phyloP scores from a whole-genome alignment of 1,140 invertebrate genomes.

The Mactra quadrangularis region DNA sequence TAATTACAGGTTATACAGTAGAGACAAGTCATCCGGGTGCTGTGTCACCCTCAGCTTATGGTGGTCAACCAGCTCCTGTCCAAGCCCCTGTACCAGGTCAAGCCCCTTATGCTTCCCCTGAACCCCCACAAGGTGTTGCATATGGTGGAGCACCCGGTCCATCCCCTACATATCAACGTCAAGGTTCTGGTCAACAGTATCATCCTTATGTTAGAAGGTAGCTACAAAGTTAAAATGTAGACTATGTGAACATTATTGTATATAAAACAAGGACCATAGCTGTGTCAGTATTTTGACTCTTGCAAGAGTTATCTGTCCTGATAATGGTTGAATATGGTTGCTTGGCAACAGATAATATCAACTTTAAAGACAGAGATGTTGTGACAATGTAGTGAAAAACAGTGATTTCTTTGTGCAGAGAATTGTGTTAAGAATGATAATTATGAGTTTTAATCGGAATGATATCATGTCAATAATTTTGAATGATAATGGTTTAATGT shows the following conservation, averaged over 20 bases:
- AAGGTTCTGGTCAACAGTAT: conserved; percentile 46
- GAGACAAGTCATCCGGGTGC: conserved; percentile 22
- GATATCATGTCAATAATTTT: no score
- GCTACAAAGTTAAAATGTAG: not conserved
- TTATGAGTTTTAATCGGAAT: no score
- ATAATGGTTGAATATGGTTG: no score
- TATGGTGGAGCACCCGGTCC: conserved; percentile 53
- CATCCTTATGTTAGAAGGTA: conserved; percentile 59
- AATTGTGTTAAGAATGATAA: no score
- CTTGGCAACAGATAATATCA: no score
- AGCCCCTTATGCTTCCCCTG: conserved; percentile 15
- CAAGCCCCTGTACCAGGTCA: conserved; percentile 24
- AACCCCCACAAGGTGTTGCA: conserved; percentile 28
- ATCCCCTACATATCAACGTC: conserved; percentile 50
- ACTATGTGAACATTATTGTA: not conserved
- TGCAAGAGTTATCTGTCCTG: no score
- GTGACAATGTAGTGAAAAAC: no score
- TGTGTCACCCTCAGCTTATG: conserved; percentile 34
- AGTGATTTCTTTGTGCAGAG: no score
- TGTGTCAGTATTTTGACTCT: no score
- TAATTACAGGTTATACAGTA: conserved; percentile 44
- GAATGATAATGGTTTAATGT: no score
- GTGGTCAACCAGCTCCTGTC: conserved; percentile 33
- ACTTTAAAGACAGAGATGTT: no score
- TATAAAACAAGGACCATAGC: no score